Evolutionary conservation across 2,797 vertebrate species (phyloP), one percentile per base, ranked within the genome.

Genomic region (Oreonectes daqikongensis): DNA sequence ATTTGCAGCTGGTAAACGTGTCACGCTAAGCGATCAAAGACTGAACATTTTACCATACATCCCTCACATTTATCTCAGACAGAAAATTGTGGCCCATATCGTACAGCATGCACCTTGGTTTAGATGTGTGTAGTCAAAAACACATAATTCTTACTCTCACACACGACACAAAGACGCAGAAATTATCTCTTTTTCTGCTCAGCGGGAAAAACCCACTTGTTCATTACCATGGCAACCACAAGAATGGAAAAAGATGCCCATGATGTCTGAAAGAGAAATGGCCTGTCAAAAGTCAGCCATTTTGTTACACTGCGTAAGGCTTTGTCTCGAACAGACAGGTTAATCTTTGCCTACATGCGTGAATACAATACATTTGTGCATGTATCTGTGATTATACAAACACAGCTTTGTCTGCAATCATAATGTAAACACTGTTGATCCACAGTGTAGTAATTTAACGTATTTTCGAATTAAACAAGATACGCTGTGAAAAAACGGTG

Each of bases 151-250:
- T 74, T 26, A 24, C 71, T 69, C 74, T 35, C 5, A 72, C 14
- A 79, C 81, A 79, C 75, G 80, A 82, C 60, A 78, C 60, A 60
- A 14, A 76, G 52, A 68, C 30, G n/a, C n/a, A 69, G 66, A 77
- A 77, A 77, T 61, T 50, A 50, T 69, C 64, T 77, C 30, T 77
- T 76, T 69, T 77, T 69, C 75, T 52, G 30, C 75, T 57, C 75
- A 77, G 75, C 65, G 48, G 75, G 65, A 44, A 61, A n/a, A 77
- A 69, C 57, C 66, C 55, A 63, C 55, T 77, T 76, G 50, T 48
- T 69, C 66, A 69, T 77, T 24, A 32, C 66, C 75, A 77, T 69
- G 65, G 66, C 66, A 77, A 77, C 75, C 44, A 17, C 44, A 61
- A 69, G 66, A 69, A 63, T 63, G 55, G 44, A 69, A 77, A 69